phyloP scores from a whole-genome alignment of 2,888 invertebrate genomes.

The Anaspis maculata region DNA sequence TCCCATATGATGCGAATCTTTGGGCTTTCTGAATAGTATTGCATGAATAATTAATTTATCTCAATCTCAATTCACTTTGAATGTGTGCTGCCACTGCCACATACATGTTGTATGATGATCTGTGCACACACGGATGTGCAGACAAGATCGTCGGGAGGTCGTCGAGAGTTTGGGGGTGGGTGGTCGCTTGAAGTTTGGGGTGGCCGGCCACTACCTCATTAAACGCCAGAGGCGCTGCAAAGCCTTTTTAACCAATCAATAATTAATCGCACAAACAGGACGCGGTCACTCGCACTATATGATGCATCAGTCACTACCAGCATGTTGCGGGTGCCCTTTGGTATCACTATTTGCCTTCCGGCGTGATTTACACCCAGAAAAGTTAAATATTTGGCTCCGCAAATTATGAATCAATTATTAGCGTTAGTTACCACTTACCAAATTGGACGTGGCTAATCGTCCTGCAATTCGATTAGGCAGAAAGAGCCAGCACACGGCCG shows the following conservation, averaged over 20 bases:
- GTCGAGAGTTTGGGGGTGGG: constrained; percentile 30
- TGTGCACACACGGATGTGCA: constrained; percentile 13
- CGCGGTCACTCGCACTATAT: constrained; percentile 10
- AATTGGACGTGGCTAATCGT: constrained; percentile 8
- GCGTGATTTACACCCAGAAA: constrained; percentile 1
- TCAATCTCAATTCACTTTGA: constrained; percentile 38
- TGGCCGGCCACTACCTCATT: constrained; percentile 17
- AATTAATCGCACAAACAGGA: constrained; percentile 21
- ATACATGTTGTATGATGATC: constrained; percentile 39
- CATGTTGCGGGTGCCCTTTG: constrained; percentile 3
- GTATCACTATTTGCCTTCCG: constrained; percentile 6
- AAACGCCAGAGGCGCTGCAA: constrained; percentile 25
- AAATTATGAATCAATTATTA: no score
- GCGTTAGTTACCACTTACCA: not conserved
- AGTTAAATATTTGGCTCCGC: constrained; percentile 7
- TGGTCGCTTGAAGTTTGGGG: constrained; percentile 20
- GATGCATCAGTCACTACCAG: no score
- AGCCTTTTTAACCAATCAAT: constrained; percentile 28
- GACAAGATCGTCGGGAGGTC: constrained; percentile 29
- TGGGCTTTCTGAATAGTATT: constrained; percentile 35
- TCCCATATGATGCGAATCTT: constrained; percentile 32
- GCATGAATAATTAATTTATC: constrained; percentile 40
- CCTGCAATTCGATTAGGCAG: no score
- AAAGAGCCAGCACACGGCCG: no score
- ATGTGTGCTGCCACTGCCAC: constrained; percentile 34